phyloP scores from a whole-genome alignment of 2,797 vertebrate genomes.

The Macrochelys suwanniensis region DNA sequence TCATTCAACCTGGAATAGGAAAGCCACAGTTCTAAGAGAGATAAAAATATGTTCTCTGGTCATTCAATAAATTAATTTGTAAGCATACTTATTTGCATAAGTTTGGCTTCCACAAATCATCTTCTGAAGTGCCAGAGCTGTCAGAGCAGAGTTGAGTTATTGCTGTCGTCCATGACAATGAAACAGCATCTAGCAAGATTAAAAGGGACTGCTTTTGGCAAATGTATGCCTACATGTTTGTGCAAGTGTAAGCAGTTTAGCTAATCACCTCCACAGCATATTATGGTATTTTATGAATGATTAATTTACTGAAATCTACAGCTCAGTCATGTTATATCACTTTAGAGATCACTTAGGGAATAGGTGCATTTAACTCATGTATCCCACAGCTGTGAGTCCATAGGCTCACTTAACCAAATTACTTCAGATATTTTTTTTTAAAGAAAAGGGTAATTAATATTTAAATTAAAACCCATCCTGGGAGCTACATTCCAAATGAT shows the following conservation, averaged over 20 bases:
- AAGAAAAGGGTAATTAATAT: background rate
- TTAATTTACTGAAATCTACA: constrained; percentile 1
- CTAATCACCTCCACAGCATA: constrained; percentile 24
- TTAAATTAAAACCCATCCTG: background rate
- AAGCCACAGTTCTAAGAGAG: constrained; percentile 1
- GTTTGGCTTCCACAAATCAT: constrained; percentile 56
- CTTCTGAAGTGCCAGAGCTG: constrained; percentile 28
- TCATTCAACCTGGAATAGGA: constrained; percentile 39
- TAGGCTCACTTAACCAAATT: background rate
- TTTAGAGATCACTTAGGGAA: constrained; percentile 20
- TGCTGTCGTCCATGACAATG: constrained; percentile 40
- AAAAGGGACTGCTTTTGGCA: constrained; percentile 35
- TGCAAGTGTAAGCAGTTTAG: constrained; percentile 40
- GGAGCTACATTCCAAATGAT: background rate
- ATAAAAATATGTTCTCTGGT: constrained; percentile 42
- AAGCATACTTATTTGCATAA: constrained; percentile 57
- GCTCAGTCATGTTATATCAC: constrained; percentile 12
- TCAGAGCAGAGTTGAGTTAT: constrained; percentile 45
- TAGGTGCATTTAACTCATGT: background rate
- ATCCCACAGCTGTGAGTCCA: background rate
- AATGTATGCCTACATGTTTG: background rate
- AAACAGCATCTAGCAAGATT: constrained; percentile 36
- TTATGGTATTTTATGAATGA: background rate
- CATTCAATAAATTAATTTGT: constrained; percentile 66
- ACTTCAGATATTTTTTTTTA: background rate